phyloP scores from a whole-genome alignment of 2,797 vertebrate genomes.

The Falco naumanni region DNA sequence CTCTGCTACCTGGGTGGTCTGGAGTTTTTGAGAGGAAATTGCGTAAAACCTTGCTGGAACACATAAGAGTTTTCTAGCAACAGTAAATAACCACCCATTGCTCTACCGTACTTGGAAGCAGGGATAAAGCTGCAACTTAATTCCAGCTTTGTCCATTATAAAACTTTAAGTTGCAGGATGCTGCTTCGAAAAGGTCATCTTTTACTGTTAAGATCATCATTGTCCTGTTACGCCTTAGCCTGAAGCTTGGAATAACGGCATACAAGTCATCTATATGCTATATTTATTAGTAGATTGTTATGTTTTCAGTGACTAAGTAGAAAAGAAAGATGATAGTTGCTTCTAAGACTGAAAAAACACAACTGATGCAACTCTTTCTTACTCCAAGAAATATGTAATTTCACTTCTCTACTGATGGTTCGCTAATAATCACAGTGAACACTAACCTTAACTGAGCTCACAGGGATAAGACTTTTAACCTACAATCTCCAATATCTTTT shows the following conservation, averaged over 20 bases:
- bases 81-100: not conserved
- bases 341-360: not conserved
- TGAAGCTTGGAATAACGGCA: not conserved
- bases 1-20: fast-evolving
- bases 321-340: not conserved
- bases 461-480: not conserved
- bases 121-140: not conserved
- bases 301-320: not conserved
- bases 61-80: not conserved
- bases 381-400: not conserved
- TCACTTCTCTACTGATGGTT: not conserved
- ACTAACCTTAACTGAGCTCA: not conserved
- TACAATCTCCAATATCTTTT: not conserved
- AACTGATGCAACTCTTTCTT: not conserved
- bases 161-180: not conserved
- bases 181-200: not conserved
- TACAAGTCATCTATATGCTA: not conserved
- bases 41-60: not conserved
- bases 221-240: not conserved
- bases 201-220: not conserved
- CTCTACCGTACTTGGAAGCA: not conserved
- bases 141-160: not conserved
- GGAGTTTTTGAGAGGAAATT: not conserved
- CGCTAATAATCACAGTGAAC: not conserved
- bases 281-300: not conserved